Evolutionary conservation across 1,140 invertebrate genomes (phyloP).

Genomic region (Drosophila melanica): DNA sequence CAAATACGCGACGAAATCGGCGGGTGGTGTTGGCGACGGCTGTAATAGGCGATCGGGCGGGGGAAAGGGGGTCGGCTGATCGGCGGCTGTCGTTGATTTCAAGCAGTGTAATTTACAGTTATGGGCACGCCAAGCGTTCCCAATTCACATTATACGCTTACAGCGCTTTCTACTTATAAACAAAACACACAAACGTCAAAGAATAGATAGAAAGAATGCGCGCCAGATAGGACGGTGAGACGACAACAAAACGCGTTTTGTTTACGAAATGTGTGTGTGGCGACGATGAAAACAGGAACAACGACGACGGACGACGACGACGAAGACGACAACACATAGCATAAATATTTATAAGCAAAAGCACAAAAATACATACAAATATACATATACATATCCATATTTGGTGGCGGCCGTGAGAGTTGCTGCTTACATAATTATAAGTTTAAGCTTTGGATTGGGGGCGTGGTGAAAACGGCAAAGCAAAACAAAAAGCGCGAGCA

Average conservation of each 20-base stretch:
- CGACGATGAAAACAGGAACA: conserved; percentile 67
- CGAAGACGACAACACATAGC: conserved; percentile 36
- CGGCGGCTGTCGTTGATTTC: neutral
- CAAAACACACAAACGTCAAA: neutral
- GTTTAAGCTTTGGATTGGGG: conserved; percentile 23
- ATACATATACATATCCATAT: neutral
- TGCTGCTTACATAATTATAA: conserved; percentile 72
- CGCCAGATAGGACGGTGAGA: conserved; percentile 31
- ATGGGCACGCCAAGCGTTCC: conserved; percentile 60
- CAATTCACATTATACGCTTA: conserved; percentile 44
- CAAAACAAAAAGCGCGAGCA: conserved; percentile 70
- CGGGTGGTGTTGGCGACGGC: conserved; percentile 21
- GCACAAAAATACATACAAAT: conserved; percentile 1
- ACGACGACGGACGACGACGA: conserved; percentile 41
- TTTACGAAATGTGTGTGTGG: conserved; percentile 75
- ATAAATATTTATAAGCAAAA: conserved; percentile 44
- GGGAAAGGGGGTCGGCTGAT: neutral
- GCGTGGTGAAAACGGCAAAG: conserved; percentile 60
- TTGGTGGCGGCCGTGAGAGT: conserved; percentile 48
- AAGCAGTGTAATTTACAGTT: conserved; percentile 65
- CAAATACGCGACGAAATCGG: conserved; percentile 15
- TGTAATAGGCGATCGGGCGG: conserved; percentile 25
- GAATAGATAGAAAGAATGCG: conserved; percentile 26
- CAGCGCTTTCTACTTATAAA: conserved; percentile 37
- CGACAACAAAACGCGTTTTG: conserved; percentile 77